Conservation (phyloP, 2,888 invertebrate genomes). For the Gnatocerus cornutus region DNA sequence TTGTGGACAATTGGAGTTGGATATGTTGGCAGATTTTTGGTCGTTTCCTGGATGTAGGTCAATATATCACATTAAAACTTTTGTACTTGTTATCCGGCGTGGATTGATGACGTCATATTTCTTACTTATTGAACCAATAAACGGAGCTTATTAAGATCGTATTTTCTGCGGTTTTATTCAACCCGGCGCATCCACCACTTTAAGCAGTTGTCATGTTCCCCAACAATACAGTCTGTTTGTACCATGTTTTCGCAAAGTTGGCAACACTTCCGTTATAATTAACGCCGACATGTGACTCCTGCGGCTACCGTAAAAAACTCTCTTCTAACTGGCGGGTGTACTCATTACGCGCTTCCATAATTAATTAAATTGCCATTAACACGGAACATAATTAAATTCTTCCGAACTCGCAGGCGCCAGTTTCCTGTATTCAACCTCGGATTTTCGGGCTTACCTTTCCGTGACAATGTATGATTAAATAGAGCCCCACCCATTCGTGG, state of each 20-base stretch:
- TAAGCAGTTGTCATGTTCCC: background rate
- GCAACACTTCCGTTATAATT: slow-evolving; percentile 3
- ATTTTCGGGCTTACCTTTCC: slow-evolving; percentile 9
- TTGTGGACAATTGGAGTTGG: too few species aligned
- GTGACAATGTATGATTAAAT: slow-evolving; percentile 26
- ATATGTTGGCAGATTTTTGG: too few species aligned
- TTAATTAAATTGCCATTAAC: slow-evolving; percentile 43
- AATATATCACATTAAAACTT: too few species aligned
- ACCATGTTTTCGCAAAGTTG: background rate
- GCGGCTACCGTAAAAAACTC: slow-evolving; percentile 19
- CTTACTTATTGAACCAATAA: too few species aligned
- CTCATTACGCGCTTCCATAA: slow-evolving; percentile 20
- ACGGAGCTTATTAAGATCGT: too few species aligned
- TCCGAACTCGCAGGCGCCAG: background rate
- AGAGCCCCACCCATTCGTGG: slow-evolving; percentile 8
- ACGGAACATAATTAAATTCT: slow-evolving; percentile 34
- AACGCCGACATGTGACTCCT: slow-evolving; percentile 22
- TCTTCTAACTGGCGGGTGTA: slow-evolving; percentile 6
- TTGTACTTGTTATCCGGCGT: too few species aligned
- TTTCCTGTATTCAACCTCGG: background rate
- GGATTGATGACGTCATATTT: too few species aligned
- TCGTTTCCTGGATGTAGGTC: too few species aligned
- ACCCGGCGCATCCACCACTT: too few species aligned
- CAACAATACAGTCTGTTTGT: background rate
- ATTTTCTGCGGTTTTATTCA: too few species aligned